Percentiles rank a stretch among this genome's conserved stretches.
phyloP scores from a whole-genome alignment of 2,888 invertebrate species.

The Sminthurinus aureus region DNA sequence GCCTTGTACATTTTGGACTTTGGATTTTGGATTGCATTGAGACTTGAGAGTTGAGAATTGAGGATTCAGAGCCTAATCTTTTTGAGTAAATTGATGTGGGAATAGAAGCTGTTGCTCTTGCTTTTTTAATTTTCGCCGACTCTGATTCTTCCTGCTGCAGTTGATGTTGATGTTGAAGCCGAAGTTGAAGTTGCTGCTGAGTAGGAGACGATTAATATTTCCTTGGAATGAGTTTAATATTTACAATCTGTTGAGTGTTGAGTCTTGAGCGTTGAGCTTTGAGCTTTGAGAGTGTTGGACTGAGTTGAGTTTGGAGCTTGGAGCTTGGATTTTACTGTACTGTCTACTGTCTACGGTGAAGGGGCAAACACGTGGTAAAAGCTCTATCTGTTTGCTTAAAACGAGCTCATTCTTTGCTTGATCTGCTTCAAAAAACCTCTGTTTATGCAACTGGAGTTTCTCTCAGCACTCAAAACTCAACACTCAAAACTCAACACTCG shows the following conservation, averaged over 20 bases:
- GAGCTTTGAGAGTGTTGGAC: not conserved
- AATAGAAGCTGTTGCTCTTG: not conserved
- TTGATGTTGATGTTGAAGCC: not conserved
- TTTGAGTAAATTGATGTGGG: not conserved
- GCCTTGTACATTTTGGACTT: too few relatives aligned
- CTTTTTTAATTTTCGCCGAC: not conserved
- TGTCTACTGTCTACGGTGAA: not conserved
- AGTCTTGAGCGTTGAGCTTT: not conserved
- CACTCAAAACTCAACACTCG: not conserved
- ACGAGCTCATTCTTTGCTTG: too few relatives aligned
- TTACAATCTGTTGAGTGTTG: not conserved
- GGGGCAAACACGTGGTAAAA: not conserved
- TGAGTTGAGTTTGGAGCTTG: not conserved
- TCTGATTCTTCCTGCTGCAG: not conserved
- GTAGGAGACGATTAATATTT: not conserved
- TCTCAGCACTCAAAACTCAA: not conserved
- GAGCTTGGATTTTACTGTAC: not conserved
- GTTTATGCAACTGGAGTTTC: not conserved
- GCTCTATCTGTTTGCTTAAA: too few relatives aligned
- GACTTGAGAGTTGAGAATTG: too few relatives aligned
- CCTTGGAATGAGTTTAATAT: not conserved
- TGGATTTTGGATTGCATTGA: too few relatives aligned
- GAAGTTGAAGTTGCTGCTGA: not conserved
- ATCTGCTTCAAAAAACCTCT: not conserved
- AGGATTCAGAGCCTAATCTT: not conserved